Evolutionary conservation across 53 echinoderm and acorn worm genomes (phyloP).

Genomic region (Paracentrotus lividus): DNA sequence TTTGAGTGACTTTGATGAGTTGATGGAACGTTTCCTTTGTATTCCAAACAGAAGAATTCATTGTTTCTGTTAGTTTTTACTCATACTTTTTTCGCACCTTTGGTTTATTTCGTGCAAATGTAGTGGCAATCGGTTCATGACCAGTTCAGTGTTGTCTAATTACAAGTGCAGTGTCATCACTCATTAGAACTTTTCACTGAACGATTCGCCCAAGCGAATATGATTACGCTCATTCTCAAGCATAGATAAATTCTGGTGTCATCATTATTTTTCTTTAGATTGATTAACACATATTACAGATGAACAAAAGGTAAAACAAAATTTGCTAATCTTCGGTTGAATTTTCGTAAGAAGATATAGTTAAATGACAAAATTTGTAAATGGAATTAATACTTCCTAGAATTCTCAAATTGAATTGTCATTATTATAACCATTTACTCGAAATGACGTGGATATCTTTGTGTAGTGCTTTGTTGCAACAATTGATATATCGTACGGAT

Average conservation of each 20-base stretch:
- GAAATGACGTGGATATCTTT: not conserved
- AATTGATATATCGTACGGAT: not conserved
- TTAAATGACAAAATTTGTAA: not conserved
- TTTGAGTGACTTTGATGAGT: constrained; percentile 33
- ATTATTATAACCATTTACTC: not conserved
- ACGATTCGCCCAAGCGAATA: too few species aligned
- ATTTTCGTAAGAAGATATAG: not conserved
- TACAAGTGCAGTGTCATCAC: not conserved
- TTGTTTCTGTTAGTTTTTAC: constrained; percentile 34
- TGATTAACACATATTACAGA: too few species aligned
- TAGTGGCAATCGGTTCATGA: not conserved
- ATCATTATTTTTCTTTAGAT: not conserved
- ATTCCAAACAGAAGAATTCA: constrained; percentile 17
- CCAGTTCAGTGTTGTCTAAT: not conserved
- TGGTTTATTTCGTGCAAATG: not conserved
- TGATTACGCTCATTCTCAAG: not conserved
- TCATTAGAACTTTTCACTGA: not conserved
- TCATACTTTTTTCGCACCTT: constrained; percentile 5
- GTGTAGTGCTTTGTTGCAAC: not conserved
- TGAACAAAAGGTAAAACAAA: not conserved
- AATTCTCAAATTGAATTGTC: not conserved
- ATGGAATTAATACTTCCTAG: too few species aligned
- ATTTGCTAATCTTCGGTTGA: too few species aligned
- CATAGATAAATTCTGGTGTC: not conserved
- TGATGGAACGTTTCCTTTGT: constrained; percentile 39